Percentiles rank a stretch among this genome's conserved stretches.
Conservation (phyloP, 2,113 vertebrate species). For the Rhizomys pruinosus region DNA sequence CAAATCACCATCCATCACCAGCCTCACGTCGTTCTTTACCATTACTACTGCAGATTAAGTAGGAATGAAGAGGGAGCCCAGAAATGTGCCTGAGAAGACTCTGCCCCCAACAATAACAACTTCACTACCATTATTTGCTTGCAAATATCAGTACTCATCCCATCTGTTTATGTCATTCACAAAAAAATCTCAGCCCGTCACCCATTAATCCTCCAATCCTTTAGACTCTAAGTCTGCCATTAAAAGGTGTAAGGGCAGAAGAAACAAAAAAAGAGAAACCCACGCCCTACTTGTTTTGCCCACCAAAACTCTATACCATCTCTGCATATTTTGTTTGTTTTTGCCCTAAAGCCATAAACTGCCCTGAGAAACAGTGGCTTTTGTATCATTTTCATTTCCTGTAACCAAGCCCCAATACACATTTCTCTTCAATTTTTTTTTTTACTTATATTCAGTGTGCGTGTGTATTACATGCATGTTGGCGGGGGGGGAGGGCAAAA, state of each 20-base stretch:
- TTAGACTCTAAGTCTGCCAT: background rate
- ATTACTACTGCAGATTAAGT: background rate
- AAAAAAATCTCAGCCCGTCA: background rate
- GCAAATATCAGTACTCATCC: background rate
- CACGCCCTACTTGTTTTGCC: background rate
- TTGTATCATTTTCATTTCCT: background rate
- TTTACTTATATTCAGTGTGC: background rate
- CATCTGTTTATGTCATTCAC: background rate
- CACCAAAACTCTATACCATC: background rate
- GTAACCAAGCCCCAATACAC: background rate
- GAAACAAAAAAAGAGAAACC: too few species aligned
- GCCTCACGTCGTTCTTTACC: background rate
- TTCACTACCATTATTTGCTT: background rate
- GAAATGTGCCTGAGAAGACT: background rate
- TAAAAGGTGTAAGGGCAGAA: background rate
- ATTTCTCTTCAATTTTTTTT: conserved; percentile 17
- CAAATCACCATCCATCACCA: background rate
- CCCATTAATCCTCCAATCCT: background rate
- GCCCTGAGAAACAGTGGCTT: background rate
- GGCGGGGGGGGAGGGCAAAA: too few species aligned
- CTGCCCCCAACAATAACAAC: background rate
- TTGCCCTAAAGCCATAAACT: background rate
- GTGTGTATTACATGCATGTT: too few species aligned
- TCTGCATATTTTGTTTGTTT: conserved; percentile 13
- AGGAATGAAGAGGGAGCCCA: background rate